A percentile compares a stretch with the other conserved stretches of the same genome.
phyloP scores from a whole-genome alignment of 1,140 invertebrate species.

The Sitophilus oryzae region DNA sequence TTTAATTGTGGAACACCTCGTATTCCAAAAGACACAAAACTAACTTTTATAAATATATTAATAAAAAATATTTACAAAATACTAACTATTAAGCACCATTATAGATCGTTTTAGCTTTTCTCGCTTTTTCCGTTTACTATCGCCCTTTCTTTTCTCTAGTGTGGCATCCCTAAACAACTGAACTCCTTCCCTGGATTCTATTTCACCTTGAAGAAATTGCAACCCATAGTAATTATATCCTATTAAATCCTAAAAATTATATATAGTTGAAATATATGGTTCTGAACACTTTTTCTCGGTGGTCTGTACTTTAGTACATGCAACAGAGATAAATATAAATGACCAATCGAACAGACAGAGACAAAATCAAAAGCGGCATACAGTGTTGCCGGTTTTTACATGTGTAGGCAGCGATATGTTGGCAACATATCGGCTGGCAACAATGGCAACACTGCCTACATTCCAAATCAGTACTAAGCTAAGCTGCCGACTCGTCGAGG shows the following conservation, averaged over 20 bases:
- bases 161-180: conserved; percentile 80
- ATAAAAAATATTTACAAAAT: background rate
- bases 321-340: too few species aligned
- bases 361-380: background rate
- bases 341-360: conserved; percentile 1
- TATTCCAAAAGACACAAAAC: too few species aligned
- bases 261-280: background rate
- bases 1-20: too few species aligned
- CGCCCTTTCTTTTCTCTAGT: conserved; percentile 56
- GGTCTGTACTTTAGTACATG: too few species aligned
- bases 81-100: conserved; percentile 38
- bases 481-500: too few species aligned
- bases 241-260: conserved; percentile 61
- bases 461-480: too few species aligned
- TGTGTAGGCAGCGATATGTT: too few species aligned
- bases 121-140: conserved; percentile 62
- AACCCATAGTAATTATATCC: conserved; percentile 86
- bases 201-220: conserved; percentile 64
- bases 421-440: too few species aligned
- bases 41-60: background rate
- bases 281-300: too few species aligned
- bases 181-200: conserved; percentile 76
- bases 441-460: too few species aligned
- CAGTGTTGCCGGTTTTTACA: too few species aligned
- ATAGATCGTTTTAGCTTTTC: conserved; percentile 65